Evolutionary conservation across 2,113 vertebrate genomes (phyloP).

Genomic region (Orycteropus afer): DNA sequence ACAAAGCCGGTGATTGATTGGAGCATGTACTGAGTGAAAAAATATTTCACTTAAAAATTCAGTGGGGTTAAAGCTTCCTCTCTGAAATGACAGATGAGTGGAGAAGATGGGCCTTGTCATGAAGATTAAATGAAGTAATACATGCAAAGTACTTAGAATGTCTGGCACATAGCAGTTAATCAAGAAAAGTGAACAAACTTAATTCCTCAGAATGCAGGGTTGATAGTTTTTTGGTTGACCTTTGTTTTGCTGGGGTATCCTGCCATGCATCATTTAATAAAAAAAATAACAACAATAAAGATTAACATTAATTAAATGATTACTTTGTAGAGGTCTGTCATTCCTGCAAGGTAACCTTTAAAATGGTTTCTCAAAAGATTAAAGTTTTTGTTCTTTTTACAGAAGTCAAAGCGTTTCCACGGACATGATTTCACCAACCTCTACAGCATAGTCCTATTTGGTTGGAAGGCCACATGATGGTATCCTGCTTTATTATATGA

Average conservation of each 20-base stretch:
- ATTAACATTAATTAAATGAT: slow-evolving; percentile 74
- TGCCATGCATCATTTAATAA: slow-evolving; percentile 71
- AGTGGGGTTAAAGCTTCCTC: slow-evolving; percentile 29
- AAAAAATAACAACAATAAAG: slow-evolving; percentile 74
- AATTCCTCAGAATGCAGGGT: slow-evolving; percentile 46
- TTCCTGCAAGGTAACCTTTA: slow-evolving; percentile 63
- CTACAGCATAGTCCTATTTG: not conserved
- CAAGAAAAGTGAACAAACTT: slow-evolving; percentile 57
- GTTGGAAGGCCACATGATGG: not conserved
- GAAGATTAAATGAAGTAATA: slow-evolving; percentile 43
- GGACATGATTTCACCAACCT: not conserved
- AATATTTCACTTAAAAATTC: slow-evolving; percentile 36
- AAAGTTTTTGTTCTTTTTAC: not conserved
- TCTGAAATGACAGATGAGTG: slow-evolving; percentile 42
- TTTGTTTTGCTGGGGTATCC: slow-evolving; percentile 68
- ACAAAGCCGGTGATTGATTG: slow-evolving; percentile 38
- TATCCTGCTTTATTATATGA: not conserved
- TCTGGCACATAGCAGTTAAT: slow-evolving; percentile 49
- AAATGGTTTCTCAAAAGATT: slow-evolving; percentile 53
- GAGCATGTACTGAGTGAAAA: slow-evolving; percentile 33
- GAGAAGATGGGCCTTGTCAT: not conserved
- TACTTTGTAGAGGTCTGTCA: slow-evolving; percentile 72
- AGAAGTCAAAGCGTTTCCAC: not conserved
- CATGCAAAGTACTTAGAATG: slow-evolving; percentile 30
- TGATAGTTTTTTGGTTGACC: slow-evolving; percentile 58